Base-by-base conservation (phyloP, 2,888 invertebrate genomes). In the Pyrochroa serraticornis region DNA sequence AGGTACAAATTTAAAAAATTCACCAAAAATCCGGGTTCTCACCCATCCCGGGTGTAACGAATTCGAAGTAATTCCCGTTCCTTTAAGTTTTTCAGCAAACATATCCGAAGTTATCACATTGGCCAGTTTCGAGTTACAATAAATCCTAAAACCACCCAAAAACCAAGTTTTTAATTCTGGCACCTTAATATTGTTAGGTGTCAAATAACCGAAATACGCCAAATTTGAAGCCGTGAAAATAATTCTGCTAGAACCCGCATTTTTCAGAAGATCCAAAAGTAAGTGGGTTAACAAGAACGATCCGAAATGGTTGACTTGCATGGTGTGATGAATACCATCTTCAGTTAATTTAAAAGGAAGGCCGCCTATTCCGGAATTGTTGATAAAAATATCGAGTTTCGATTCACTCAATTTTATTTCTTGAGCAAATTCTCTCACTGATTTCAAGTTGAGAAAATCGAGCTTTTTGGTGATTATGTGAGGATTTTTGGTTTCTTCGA, bases 231-330 rank as follows among this genome's bases (percentile, higher is more conserved):
- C 51, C 1, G 66, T 58, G 36, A 63, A 66, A 10, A 66, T 58
- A 34, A 66, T 35, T 37, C 66, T 41, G 8, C 64, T 62, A 6
- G 56, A 22, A 12, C 47, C 7, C 1, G 63, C 58, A 42, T 60
- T 60, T 38, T 65, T 62, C 36, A 66, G 8, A 3, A 65, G 39
- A 59, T 59, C 66, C 60, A 39, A 37, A 0, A 91, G 74, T 0
- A 91, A 80, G 58, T 86, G 79, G 0, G 89, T 90, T 47, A 91
- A 76, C 13, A 91, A 75, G 71, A 90, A 91, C 5, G 85, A 86
- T 3, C 88, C 89, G 67, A 87, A 85, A 69, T 89, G 84, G 65
- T 91, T 90, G 7, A 86, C 82, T 63, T 88, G 88, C 81, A 88
- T 83, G 44, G 83, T 84, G 12, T 80, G 74, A 35, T 88, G 83